A percentile compares a stretch with the other conserved stretches of the same genome.
phyloP scores from a whole-genome alignment of 2,888 invertebrate genomes.

The Brachypterus glaber region DNA sequence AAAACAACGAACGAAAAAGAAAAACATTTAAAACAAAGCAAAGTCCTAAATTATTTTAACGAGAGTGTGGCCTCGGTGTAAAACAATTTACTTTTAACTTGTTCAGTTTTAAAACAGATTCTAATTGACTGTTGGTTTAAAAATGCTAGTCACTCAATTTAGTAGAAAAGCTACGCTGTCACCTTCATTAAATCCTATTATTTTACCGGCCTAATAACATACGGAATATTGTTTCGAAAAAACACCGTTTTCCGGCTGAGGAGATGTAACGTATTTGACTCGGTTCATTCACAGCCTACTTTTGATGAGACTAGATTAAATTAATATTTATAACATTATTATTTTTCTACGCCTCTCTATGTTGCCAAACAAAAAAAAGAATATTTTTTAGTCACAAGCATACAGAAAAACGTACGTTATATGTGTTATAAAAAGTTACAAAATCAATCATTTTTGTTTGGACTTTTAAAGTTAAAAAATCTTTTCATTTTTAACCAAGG shows the following conservation, averaged over 20 bases:
- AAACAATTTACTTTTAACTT: constrained; percentile 28
- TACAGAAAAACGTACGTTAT: no score
- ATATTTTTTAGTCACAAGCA: no score
- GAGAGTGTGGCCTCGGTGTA: constrained; percentile 19
- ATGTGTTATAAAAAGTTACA: no score
- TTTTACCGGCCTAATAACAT: constrained; percentile 29
- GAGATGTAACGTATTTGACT: neutral
- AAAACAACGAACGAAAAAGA: no score
- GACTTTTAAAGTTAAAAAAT: no score
- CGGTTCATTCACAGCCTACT: no score
- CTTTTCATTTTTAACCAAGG: no score
- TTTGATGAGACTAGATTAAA: no score
- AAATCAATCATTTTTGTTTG: no score
- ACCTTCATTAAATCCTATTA: constrained; percentile 33
- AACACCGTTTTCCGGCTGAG: neutral
- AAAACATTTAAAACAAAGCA: constrained; percentile 23
- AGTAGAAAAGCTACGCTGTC: constrained; percentile 28
- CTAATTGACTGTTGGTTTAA: constrained; percentile 36
- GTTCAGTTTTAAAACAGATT: constrained; percentile 29
- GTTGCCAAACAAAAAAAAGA: no score
- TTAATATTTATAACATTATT: no score
- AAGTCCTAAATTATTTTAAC: constrained; percentile 31
- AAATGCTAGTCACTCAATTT: constrained; percentile 33
- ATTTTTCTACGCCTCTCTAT: no score
- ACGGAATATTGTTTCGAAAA: constrained; percentile 18